Evolutionary conservation across 2,113 vertebrate species (phyloP).

Genomic region (Strigops habroptila): DNA sequence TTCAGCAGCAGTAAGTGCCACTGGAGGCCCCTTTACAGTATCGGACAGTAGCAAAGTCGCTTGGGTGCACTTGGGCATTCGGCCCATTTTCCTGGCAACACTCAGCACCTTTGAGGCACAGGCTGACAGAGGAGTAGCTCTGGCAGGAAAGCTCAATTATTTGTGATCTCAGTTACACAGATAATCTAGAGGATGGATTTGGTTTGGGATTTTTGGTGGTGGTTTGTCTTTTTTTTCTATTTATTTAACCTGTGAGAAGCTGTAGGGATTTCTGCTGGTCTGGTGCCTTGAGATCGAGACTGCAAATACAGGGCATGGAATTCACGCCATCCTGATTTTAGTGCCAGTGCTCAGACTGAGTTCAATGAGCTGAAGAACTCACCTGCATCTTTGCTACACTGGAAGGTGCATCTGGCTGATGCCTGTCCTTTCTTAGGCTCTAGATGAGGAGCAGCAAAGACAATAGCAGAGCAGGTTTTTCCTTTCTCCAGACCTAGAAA

Average conservation of each 20-base stretch:
- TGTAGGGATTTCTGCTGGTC: not conserved
- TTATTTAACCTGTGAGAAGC: not conserved
- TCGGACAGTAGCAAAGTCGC: fast-evolving
- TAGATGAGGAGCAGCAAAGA: not conserved
- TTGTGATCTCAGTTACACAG: not conserved
- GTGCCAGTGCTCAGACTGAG: not conserved
- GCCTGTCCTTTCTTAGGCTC: not conserved
- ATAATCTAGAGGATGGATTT: not conserved
- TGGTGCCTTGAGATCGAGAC: not conserved
- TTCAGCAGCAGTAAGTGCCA: not conserved
- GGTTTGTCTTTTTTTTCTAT: not conserved
- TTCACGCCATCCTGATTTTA: not conserved
- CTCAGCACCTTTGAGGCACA: not conserved
- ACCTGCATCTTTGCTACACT: not conserved
- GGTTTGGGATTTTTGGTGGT: not conserved
- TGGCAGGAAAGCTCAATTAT: not conserved
- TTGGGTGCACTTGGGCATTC: not conserved
- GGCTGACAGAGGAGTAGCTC: not conserved
- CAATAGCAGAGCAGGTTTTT: not conserved
- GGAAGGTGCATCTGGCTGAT: not conserved
- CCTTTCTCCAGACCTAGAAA: not conserved
- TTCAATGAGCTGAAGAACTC: not conserved
- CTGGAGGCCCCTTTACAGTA: not conserved
- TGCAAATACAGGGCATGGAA: not conserved
- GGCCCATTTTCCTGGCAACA: not conserved